Evolutionary conservation across 2,797 vertebrate species (phyloP).

Genomic region (Betta splendens): DNA sequence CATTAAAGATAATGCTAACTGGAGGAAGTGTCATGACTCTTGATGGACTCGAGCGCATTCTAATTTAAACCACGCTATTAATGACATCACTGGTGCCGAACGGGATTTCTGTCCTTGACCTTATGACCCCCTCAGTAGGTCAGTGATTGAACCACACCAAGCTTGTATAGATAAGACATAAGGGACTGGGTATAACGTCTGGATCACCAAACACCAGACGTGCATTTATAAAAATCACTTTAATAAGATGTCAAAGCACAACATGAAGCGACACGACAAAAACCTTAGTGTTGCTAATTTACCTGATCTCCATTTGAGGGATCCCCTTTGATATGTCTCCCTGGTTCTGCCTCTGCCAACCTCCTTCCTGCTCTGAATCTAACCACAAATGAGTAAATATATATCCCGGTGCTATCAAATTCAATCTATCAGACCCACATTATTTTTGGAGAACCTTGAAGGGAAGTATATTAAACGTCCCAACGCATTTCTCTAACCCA

Average conservation of each 20-base stretch:
- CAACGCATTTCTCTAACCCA: background rate
- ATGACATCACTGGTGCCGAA: slow-evolving; percentile 35
- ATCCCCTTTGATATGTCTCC: too few relatives aligned
- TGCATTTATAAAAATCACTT: too few relatives aligned
- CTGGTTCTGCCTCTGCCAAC: slow-evolving; percentile 2
- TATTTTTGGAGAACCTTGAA: slow-evolving; percentile 3
- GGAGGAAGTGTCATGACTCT: slow-evolving; percentile 44
- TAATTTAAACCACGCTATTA: slow-evolving; percentile 52
- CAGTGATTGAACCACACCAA: slow-evolving; percentile 10
- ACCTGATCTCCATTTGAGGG: too few relatives aligned
- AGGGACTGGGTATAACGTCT: background rate
- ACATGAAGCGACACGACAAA: too few relatives aligned
- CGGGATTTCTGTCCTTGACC: slow-evolving; percentile 45
- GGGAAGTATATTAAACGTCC: background rate
- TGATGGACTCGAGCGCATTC: slow-evolving; percentile 40
- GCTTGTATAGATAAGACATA: slow-evolving; percentile 8
- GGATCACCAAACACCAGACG: background rate
- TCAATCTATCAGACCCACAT: slow-evolving; percentile 7
- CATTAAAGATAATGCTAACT: slow-evolving; percentile 64
- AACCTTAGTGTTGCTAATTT: too few relatives aligned
- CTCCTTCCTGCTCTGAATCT: background rate
- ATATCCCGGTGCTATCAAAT: slow-evolving; percentile 7
- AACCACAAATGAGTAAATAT: background rate
- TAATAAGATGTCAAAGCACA: too few relatives aligned
- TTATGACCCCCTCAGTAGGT: slow-evolving; percentile 11